A percentile compares a stretch with the other conserved stretches of the same genome.
phyloP scores from a whole-genome alignment of 2,797 vertebrate species.

The Pipistrellus pipistrellus region DNA sequence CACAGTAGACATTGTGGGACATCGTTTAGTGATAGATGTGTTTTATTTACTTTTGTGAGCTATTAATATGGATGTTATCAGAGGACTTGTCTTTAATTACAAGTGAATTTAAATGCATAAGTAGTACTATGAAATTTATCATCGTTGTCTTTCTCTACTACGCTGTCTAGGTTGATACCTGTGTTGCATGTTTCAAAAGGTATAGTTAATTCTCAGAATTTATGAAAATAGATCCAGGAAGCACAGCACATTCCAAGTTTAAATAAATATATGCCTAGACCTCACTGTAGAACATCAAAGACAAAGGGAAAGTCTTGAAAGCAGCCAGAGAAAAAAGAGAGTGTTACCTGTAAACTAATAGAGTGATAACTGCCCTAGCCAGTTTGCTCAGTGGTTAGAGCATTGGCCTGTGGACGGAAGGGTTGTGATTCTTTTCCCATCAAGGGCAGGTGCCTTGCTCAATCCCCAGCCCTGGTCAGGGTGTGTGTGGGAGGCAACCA shows the following conservation, averaged over 20 bases:
- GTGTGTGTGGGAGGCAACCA: no score
- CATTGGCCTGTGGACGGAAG: no score
- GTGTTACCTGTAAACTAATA: background rate
- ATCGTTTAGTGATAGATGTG: background rate
- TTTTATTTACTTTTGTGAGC: constrained; percentile 26
- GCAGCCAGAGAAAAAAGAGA: background rate
- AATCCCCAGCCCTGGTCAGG: no score
- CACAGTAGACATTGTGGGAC: background rate
- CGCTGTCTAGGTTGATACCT: background rate
- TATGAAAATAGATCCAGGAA: background rate
- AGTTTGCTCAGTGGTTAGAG: no score
- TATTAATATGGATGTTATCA: background rate
- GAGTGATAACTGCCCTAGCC: background rate
- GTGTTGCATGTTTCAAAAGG: constrained; percentile 27
- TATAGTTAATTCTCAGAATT: constrained; percentile 7
- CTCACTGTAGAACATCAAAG: background rate
- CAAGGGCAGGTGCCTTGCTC: no score
- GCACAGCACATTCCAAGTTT: background rate
- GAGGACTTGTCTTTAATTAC: background rate
- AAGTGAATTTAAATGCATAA: constrained; percentile 33
- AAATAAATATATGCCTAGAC: background rate
- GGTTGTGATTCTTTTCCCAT: no score
- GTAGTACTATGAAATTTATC: background rate
- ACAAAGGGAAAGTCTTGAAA: constrained; percentile 11
- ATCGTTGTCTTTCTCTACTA: background rate